Base-by-base conservation (phyloP, 2,888 invertebrate species). In the Argynnis bischoffii region DNA sequence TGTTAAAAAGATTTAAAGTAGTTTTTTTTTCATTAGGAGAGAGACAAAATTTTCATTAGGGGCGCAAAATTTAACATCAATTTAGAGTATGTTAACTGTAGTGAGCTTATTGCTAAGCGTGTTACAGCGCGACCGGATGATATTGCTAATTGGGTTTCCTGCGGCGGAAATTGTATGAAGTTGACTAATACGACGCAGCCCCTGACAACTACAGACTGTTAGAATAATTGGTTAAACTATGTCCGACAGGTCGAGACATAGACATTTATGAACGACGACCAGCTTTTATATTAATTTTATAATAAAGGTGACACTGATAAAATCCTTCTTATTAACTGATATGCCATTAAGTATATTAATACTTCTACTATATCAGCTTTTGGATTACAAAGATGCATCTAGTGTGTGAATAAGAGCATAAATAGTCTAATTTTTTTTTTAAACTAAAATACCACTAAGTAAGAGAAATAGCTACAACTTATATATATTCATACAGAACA, bases 71-170 rank as follows among this genome's bases (percentile, higher is more conserved):
- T 87, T 85, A 83, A 83, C 82, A 87, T 85, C 84, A 88, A 88
- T 89, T 88, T 84, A 83, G 85, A 87, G 88, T 87, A 86, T 85
- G 85, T 88, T 86, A 87, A 86, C 84, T 82, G 82, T 81, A 83
- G 47, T 78, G 77, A 79, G 83, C 81, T 86, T 85, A 87, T 86
- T 85, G 83, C 86, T 81, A 76, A 84, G 82, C 82, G 77, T 82
- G 85, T 85, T 86, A 87, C 79, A 81, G 81, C 84, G 83, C 80
- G 80, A 78, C 84, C 86, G 88, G 88, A 86, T 89, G 90, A 86
- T 88, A 90, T 86, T 89, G 89, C 89, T 91, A 91, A 91, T 90
- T 90, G 90, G 84, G 86, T 89, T 88, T 84, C 84, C 87, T 83
- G 85, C 81, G 81, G 82, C 84, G 88, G 89, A 90, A 88, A 89